Conservation (phyloP, 2,888 invertebrate species). For the Acleris holmiana region DNA sequence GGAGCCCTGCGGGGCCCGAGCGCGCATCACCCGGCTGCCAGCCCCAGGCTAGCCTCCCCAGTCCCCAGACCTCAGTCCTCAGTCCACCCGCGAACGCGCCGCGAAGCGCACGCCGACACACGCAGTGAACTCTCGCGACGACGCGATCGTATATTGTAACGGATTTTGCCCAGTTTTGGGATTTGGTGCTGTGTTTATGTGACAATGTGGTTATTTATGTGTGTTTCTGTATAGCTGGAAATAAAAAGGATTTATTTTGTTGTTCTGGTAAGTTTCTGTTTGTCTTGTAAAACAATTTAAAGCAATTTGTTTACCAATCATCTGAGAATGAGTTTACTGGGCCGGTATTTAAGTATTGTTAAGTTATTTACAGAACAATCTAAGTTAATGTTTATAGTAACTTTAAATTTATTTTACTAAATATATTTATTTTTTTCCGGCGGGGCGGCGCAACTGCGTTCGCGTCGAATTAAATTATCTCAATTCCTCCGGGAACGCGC, state of each 20-base stretch:
- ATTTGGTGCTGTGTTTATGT: conserved; percentile 3
- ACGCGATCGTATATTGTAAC: not conserved
- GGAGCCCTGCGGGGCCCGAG: not conserved
- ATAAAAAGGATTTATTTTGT: conserved; percentile 8
- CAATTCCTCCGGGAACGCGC: too few relatives aligned
- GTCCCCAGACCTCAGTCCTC: not conserved
- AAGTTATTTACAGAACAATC: too few relatives aligned
- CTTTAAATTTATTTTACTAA: too few relatives aligned
- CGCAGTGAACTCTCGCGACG: not conserved
- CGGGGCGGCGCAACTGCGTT: too few relatives aligned
- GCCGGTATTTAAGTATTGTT: too few relatives aligned
- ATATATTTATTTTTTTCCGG: too few relatives aligned
- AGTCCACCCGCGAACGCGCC: conserved; percentile 5
- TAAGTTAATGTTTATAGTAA: too few relatives aligned
- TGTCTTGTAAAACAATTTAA: not conserved
- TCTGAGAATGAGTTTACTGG: too few relatives aligned
- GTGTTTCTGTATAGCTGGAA: conserved; percentile 5
- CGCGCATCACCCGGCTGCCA: not conserved
- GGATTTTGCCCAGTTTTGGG: conserved; percentile 2
- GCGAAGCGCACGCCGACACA: conserved; percentile 1
- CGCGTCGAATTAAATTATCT: too few relatives aligned
- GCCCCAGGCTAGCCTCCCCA: not conserved
- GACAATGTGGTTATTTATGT: conserved; percentile 16
- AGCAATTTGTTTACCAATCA: not conserved
- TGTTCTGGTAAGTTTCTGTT: conserved; percentile 13